These are phyloP conservation scores for Heliconius hewitsoni DNA, from an alignment of 1,140 invertebrate species.

Conservation along the genomic window DNA sequence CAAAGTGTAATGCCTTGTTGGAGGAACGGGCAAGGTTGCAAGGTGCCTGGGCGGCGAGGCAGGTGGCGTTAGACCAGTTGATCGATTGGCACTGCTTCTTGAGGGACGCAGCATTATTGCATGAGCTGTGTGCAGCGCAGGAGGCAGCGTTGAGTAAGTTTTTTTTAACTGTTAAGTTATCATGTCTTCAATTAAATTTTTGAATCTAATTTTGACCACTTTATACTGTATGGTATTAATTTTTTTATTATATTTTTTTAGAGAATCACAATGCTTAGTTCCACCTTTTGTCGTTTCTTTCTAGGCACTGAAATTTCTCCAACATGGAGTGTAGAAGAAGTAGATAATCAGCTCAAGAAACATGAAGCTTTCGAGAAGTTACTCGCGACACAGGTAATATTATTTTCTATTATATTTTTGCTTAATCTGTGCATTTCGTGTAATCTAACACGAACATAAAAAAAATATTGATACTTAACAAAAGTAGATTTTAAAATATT, in stretches of 20 bases:
- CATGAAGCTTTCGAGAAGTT: slow-evolving; percentile 95
- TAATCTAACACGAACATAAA: too few species aligned
- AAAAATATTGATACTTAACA: background rate
- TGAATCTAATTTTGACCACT: too few species aligned
- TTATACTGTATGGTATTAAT: too few species aligned
- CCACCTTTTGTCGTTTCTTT: background rate
- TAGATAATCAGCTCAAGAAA: slow-evolving; percentile 92
- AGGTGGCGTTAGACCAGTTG: slow-evolving; percentile 95
- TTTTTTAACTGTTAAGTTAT: background rate
- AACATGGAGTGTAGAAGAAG: slow-evolving; percentile 89
- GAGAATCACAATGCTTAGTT: too few species aligned
- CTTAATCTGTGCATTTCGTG: too few species aligned
- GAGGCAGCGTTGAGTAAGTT: slow-evolving; percentile 86
- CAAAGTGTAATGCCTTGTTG: slow-evolving; percentile 86
- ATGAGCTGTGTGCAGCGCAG: slow-evolving; percentile 93
- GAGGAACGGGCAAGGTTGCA: slow-evolving; percentile 90
- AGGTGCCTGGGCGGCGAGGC: slow-evolving; percentile 93
- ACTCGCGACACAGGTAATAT: slow-evolving; percentile 83
- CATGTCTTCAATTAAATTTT: too few species aligned
- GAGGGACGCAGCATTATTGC: slow-evolving; percentile 95
- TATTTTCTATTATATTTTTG: background rate
- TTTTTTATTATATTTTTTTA: too few species aligned
- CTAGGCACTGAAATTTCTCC: slow-evolving; percentile 76
- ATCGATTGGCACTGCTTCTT: slow-evolving; percentile 97
- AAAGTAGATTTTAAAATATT: background rate